Evolutionary conservation across 2,797 vertebrate species (phyloP).

Genomic region (Pampus argenteus): DNA sequence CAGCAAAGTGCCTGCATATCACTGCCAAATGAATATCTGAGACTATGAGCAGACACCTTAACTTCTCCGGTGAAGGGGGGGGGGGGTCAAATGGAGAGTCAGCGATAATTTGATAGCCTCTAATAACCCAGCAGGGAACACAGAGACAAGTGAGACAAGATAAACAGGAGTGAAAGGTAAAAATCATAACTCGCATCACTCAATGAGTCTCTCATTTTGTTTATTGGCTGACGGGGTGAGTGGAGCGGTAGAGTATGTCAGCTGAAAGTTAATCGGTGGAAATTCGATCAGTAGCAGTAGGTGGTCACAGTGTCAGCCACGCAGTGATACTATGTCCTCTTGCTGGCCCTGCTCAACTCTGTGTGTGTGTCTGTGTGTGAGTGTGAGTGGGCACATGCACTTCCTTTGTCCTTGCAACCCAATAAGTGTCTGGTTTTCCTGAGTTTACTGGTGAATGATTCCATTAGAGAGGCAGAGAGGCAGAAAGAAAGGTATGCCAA

Average conservation of each 20-base stretch:
- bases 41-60: slow-evolving; percentile 9
- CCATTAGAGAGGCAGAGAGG: slow-evolving; percentile 21
- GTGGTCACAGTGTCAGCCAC: slow-evolving; percentile 33
- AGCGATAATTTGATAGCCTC: slow-evolving; percentile 22
- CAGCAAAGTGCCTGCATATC: slow-evolving; percentile 1
- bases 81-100: slow-evolving; percentile 7
- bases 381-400: slow-evolving; percentile 32
- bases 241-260: slow-evolving; percentile 9
- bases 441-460: slow-evolving; percentile 62
- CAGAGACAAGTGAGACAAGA: slow-evolving; percentile 10
- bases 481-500: slow-evolving; percentile 7
- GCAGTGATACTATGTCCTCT: slow-evolving; percentile 22
- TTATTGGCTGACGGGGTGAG: slow-evolving; percentile 9
- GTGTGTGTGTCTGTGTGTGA: slow-evolving; percentile 1
- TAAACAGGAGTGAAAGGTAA: slow-evolving; percentile 26
- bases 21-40: slow-evolving; percentile 13
- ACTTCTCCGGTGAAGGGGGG: background rate
- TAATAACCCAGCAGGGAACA: slow-evolving; percentile 28
- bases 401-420: slow-evolving; percentile 54
- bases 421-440: slow-evolving; percentile 48
- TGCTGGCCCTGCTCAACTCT: background rate
- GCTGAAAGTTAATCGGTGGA: slow-evolving; percentile 48
- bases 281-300: slow-evolving; percentile 49
- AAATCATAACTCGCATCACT: slow-evolving; percentile 6
- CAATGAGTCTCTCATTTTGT: slow-evolving; percentile 17